Evolutionary conservation across 2,113 vertebrate species (phyloP), one percentile per base, ranked within the genome.

Genomic region (Pluvialis apricaria): DNA sequence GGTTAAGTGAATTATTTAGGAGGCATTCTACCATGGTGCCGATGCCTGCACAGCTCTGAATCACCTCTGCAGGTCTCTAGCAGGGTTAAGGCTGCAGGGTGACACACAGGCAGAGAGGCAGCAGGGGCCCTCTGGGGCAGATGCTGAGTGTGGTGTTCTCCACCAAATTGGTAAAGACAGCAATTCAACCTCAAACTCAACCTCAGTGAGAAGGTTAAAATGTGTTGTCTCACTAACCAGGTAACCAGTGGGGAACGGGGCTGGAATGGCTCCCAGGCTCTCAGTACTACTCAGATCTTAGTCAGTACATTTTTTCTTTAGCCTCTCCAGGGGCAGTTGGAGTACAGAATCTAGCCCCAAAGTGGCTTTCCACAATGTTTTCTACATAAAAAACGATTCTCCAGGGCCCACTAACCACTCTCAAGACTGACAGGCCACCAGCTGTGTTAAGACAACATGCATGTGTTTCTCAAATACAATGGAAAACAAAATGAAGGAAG

Each of bases 111-210:
- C 5, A 51, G 10, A 64, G 7, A 28, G 11, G 51, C 21, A 68
- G 16, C 15, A 75, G 16, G 7, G 15, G 7, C 42, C 26, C 36
- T 78, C 24, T 49, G 21, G 8, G 11, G 11, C 26, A 91, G 32
- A 62, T 0, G 0, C 5, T 22, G 17, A 44, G 22, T 77, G 86
- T 55, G 9, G 6, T 65, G 32, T 4, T 70, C 20, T 26, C 6
- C 29, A 58, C 19, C 5, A 69, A 65, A 84, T 16, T 54, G 14
- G 16, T 40, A 28, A 94, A 84, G n/a, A 66, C 11, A 61, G 47
- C 4, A 62, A 29, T 31, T 29, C 4, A 1, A 64, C 14, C 14
- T n/a, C n/a, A n/a, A n/a, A n/a, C n/a, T n/a, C n/a, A n/a, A n/a
- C 7, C 2, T 94, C 26, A 80, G 34, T 58, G 68, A 73, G 49